These are phyloP conservation scores for Cariama cristata DNA, from an alignment of 2,113 vertebrate species.

Conservation along the genomic window DNA sequence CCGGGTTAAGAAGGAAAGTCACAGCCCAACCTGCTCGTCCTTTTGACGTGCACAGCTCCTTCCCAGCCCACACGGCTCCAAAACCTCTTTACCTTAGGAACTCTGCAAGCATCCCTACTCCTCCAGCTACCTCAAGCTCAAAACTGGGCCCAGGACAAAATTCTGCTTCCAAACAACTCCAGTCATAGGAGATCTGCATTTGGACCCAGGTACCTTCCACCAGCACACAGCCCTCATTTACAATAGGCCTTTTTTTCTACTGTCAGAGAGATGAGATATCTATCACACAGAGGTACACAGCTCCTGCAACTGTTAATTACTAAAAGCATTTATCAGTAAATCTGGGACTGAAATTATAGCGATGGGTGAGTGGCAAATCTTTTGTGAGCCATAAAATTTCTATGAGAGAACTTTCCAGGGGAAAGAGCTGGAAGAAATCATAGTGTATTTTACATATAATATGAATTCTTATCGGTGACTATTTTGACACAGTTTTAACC, in stretches of 20 bases:
- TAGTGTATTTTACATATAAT: neutral
- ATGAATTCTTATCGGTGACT: neutral
- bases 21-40: neutral
- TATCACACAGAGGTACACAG: neutral
- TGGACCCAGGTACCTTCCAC: neutral
- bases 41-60: neutral
- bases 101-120: neutral
- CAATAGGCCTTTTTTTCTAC: neutral
- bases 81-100: neutral
- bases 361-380: accelerated
- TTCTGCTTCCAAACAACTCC: neutral
- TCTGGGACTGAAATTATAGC: neutral
- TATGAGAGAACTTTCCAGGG: neutral
- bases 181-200: neutral
- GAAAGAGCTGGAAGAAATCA: neutral
- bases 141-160: neutral
- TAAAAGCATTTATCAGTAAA: slow-evolving; percentile 32
- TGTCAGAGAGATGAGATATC: neutral
- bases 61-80: neutral
- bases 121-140: neutral
- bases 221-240: neutral
- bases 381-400: neutral
- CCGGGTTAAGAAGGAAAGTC: neutral
- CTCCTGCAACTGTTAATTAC: slow-evolving; percentile 2
- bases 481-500: slow-evolving; percentile 37